Evolutionary conservation across 2,113 vertebrate genomes (phyloP).

Genomic region (Galemys pyrenaicus): DNA sequence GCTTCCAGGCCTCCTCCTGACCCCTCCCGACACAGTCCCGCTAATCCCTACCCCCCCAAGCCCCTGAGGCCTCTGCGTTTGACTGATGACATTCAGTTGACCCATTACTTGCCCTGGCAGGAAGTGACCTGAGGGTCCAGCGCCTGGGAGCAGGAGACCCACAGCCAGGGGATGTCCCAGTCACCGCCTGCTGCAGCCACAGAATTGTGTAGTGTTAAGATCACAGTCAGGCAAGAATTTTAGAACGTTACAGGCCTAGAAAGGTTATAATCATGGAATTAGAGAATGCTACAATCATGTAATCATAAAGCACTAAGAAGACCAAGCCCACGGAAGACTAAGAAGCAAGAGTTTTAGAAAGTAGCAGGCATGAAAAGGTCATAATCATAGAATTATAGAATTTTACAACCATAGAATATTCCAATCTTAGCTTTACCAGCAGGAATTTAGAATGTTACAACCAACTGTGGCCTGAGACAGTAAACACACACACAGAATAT

Average conservation of each 20-base stretch:
- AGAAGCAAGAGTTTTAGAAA: constrained; percentile 24
- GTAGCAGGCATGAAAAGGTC: constrained; percentile 16
- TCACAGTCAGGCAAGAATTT: neutral
- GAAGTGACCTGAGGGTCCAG: neutral
- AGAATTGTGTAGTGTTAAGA: neutral
- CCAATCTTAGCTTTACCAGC: constrained; percentile 34
- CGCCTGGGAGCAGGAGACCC: neutral
- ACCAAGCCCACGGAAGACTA: neutral
- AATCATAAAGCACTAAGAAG: constrained; percentile 37
- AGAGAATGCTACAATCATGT: constrained; percentile 29
- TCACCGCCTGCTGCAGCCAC: fast-evolving
- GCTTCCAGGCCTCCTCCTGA: too few relatives aligned
- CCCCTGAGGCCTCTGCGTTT: neutral
- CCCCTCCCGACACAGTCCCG: neutral
- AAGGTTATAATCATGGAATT: constrained; percentile 70
- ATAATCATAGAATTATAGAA: constrained; percentile 53
- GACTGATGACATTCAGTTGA: neutral
- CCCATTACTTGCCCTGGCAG: neutral
- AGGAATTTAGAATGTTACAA: neutral
- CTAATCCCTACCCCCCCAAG: neutral
- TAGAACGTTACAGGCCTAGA: constrained; percentile 8
- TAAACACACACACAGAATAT: neutral
- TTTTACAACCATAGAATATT: constrained; percentile 30
- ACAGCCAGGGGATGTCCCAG: neutral
- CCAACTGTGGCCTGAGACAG: neutral